Evolutionary conservation across 2,888 invertebrate genomes (phyloP).

Genomic region (Dastarcus helophoroides): DNA sequence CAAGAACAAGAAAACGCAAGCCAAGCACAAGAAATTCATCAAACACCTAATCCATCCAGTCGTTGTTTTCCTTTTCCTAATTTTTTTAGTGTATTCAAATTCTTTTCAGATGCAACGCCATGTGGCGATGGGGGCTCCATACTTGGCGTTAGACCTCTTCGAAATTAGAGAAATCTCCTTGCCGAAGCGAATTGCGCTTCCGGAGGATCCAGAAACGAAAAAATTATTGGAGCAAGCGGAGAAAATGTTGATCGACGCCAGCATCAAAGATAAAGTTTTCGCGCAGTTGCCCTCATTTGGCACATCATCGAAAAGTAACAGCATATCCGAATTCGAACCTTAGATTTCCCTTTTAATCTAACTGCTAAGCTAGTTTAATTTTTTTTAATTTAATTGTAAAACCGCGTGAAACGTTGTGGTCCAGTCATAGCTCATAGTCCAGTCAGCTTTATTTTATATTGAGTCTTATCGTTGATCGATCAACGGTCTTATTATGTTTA

Average conservation of each 20-base stretch:
- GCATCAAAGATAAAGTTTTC: constrained; percentile 25
- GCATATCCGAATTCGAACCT: no score
- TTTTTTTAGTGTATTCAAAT: constrained; percentile 6
- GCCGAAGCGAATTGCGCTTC: constrained; percentile 28
- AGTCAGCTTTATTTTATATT: no score
- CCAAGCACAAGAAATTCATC: no score
- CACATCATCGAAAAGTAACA: constrained; percentile 29
- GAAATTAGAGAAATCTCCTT: constrained; percentile 39
- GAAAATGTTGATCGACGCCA: constrained; percentile 24
- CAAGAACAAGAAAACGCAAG: no score
- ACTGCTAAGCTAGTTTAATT: no score
- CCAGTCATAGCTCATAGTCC: no score
- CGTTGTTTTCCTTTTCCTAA: constrained; percentile 5
- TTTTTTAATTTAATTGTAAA: no score
- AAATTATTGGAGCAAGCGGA: constrained; percentile 20
- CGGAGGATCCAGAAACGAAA: constrained; percentile 15
- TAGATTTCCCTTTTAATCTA: no score
- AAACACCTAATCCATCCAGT: no score
- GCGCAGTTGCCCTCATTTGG: constrained; percentile 27
- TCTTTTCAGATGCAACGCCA: constrained; percentile 40
- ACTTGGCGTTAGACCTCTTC: constrained; percentile 42
- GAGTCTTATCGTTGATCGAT: no score
- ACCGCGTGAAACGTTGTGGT: no score
- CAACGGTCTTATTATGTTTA: no score
- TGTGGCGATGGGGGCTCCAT: constrained; percentile 46